Base-by-base conservation (phyloP, 2,113 vertebrate genomes). In the Seriola aureovittata region DNA sequence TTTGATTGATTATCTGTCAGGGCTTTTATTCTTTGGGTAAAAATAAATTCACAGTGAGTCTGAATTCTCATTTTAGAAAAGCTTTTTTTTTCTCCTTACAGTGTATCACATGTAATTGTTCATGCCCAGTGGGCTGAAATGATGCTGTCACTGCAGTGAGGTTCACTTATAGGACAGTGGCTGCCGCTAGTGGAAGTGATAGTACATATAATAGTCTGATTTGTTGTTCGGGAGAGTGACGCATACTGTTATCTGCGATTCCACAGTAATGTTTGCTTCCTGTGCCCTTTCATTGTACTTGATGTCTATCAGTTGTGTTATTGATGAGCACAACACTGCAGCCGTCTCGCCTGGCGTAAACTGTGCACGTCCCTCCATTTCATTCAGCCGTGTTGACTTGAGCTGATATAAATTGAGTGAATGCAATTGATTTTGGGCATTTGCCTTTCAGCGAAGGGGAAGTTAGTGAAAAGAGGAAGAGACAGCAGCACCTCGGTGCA, bases 361-460 rank as follows among this genome's bases (percentile, higher is more conserved):
- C 13, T 3, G 9, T 1, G 4, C 66, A 38, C 17, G 65, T 73
- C 70, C 55, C 64, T 19, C 76, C 16, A 2, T 80, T 62, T 77
- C 70, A 62, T 71, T 83, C 76, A 52, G 55, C 81, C 23, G 8
- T 42, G 72, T 86, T 87, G 85, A 67, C 66, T 75, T 21, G 67
- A 82, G 46, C 77, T 87, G 90, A 90, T 91, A 73, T 67, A 80
- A 90, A 86, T 76, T 84, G 87, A 91, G 84, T 73, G 84, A 93
- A 83, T 57, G 80, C 84, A 82, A 91, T 91, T 87, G 89, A 92
- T 90, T 92, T 83, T 81, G 63, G 69, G 75, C 81, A 55, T 81
- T 66, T 80, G 72, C 73, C 76, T 86, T 73, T 88, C 84, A 72
- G 55, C 9, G 17, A 54, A 69, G 71, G 81, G 76, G 75, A 67